Evolutionary conservation across 1,140 invertebrate species (phyloP).

Genomic region (Drosophila nigrodunni): DNA sequence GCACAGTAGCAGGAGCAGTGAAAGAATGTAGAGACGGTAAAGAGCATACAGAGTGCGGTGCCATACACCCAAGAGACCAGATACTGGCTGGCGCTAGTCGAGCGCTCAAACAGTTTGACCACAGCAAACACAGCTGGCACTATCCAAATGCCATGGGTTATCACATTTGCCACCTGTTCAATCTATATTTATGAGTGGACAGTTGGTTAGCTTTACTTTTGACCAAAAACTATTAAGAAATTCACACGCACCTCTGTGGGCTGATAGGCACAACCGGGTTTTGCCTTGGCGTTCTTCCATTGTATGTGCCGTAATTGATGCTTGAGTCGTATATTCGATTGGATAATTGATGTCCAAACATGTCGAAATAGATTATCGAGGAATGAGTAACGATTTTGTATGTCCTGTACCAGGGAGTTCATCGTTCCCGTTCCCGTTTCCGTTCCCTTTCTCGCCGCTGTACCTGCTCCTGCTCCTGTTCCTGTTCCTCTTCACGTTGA

Average conservation of each 20-base stretch:
- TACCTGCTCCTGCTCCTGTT: too few species aligned
- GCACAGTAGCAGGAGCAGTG: conserved; percentile 93
- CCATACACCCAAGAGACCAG: conserved; percentile 94
- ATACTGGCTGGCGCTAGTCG: conserved; percentile 90
- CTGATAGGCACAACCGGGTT: conserved; percentile 86
- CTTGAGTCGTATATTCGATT: conserved; percentile 67
- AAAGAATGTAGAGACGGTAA: conserved; percentile 95
- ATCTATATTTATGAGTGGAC: conserved; percentile 85
- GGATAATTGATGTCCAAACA: conserved; percentile 78
- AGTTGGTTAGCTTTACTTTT: too few species aligned
- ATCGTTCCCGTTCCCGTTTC: conserved; percentile 26
- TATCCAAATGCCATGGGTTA: conserved; percentile 95
- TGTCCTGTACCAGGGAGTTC: conserved; percentile 66
- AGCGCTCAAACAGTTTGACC: conserved; percentile 90
- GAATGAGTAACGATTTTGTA: conserved; percentile 76
- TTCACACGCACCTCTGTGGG: conserved; percentile 85
- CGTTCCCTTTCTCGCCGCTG: too few species aligned
- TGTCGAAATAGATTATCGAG: conserved; percentile 71
- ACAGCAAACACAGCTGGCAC: conserved; percentile 92
- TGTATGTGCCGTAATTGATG: conserved; percentile 66
- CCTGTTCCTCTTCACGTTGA: too few species aligned
- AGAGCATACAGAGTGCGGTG: conserved; percentile 92
- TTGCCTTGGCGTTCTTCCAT: conserved; percentile 86
- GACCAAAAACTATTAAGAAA: background rate
- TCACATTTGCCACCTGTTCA: conserved; percentile 95